Conservation (phyloP, 2,113 vertebrate species). For the Pycnonotus jocosus region DNA sequence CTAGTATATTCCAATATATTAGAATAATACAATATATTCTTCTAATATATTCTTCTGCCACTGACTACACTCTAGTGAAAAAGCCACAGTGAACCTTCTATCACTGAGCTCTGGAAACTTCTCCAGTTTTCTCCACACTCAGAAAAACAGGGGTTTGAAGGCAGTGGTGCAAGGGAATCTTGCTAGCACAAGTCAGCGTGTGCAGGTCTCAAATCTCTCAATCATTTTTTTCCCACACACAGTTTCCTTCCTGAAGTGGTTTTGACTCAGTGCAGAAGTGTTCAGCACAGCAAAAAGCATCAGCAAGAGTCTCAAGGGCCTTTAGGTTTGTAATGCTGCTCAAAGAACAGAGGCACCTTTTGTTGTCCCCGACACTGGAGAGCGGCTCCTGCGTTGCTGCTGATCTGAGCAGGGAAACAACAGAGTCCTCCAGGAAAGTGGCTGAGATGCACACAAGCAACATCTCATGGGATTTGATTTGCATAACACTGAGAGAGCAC, state of each 20-base stretch:
- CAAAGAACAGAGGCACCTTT: conserved; percentile 22
- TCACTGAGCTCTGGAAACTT: background rate
- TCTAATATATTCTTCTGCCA: background rate
- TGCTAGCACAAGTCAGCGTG: rapidly evolving
- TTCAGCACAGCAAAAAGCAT: background rate
- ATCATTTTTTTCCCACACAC: background rate
- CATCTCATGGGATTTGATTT: background rate
- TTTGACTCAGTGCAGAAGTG: background rate
- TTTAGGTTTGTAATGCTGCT: background rate
- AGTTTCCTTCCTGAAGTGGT: conserved; percentile 27
- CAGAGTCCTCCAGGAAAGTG: background rate
- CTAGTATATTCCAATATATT: background rate
- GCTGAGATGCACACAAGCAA: background rate
- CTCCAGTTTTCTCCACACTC: background rate
- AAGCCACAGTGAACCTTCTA: background rate
- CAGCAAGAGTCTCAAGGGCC: background rate
- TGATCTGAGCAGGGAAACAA: background rate
- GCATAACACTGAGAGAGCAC: background rate
- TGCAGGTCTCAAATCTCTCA: background rate
- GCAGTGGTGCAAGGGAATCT: background rate
- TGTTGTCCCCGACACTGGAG: background rate
- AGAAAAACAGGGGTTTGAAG: background rate
- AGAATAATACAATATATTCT: too few species aligned
- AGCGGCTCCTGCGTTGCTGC: background rate
- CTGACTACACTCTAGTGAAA: background rate